These are phyloP conservation scores for Caenorhabditis doughertyi DNA, from an alignment of 2,888 invertebrate species.

Conservation along the genomic window DNA sequence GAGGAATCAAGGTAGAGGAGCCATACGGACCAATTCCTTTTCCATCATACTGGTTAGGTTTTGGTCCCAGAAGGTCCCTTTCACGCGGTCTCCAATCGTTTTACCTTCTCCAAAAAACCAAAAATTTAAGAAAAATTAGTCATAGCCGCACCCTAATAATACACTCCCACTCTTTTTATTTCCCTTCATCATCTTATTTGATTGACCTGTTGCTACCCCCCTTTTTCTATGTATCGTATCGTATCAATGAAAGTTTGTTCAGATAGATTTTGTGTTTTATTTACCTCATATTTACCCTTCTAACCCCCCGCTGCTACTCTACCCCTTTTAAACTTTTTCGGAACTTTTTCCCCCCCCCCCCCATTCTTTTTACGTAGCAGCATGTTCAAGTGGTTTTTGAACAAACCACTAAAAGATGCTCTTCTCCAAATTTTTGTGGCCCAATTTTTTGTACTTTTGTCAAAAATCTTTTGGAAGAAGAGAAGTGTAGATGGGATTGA, in stretches of 20 bases:
- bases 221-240: too few relatives aligned
- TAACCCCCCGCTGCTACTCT: background rate
- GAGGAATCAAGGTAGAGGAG: too few relatives aligned
- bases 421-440: background rate
- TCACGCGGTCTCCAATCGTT: too few relatives aligned
- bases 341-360: constrained; percentile 1
- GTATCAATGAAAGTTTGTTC: constrained; percentile 6
- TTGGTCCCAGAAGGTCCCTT: too few relatives aligned
- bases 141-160: background rate
- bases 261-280: constrained; percentile 11
- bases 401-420: constrained; percentile 1
- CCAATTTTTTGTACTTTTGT: too few relatives aligned
- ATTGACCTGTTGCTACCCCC: background rate
- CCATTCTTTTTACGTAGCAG: background rate
- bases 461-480: background rate
- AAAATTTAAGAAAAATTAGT: too few relatives aligned
- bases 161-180: background rate
- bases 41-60: too few relatives aligned
- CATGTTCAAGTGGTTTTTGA: constrained; percentile 24
- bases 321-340: background rate
- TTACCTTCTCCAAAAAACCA: too few relatives aligned
- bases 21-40: too few relatives aligned
- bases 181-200: background rate
- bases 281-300: constrained; percentile 7
- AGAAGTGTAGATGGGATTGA: background rate